Evolutionary conservation across 2,797 vertebrate species (phyloP).

Genomic region (Pelochelys cantorii): DNA sequence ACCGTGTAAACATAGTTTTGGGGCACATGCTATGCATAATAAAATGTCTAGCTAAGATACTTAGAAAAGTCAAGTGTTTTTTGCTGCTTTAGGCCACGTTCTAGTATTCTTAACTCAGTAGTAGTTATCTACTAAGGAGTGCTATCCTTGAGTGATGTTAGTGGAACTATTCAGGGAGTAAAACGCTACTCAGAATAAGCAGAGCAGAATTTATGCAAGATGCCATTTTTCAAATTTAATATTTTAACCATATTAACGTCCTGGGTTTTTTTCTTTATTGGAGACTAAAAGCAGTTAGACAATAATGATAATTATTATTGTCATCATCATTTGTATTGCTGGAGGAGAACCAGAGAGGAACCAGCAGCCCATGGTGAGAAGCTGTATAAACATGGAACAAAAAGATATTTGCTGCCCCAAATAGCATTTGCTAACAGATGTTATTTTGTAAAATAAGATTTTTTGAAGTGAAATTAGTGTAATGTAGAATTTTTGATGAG

Average conservation of each 20-base stretch:
- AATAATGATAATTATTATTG: neutral
- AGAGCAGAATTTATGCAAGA: neutral
- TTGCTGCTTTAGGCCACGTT: neutral
- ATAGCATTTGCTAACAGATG: neutral
- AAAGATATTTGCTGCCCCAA: neutral
- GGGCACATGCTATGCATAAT: conserved; percentile 40
- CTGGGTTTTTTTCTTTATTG: neutral
- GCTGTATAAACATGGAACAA: neutral
- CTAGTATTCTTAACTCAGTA: fast-evolving
- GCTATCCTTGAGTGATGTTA: neutral
- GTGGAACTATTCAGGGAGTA: fast-evolving
- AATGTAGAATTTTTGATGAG: fast-evolving
- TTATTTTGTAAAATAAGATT: neutral
- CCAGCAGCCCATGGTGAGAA: neutral
- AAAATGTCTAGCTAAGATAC: conserved; percentile 6
- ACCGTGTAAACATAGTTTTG: conserved; percentile 51
- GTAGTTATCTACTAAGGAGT: neutral
- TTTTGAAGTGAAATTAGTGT: neutral
- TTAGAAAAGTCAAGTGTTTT: conserved; percentile 13
- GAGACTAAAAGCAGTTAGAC: conserved; percentile 2
- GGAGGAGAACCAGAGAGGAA: neutral
- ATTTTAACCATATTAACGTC: conserved; percentile 16
- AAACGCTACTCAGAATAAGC: neutral
- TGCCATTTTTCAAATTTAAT: neutral
- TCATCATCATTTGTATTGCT: neutral